Percentiles rank a stretch among this genome's conserved stretches.
Evolutionary conservation across 2,888 invertebrate genomes (phyloP).

Genomic region (Nebria salina): DNA sequence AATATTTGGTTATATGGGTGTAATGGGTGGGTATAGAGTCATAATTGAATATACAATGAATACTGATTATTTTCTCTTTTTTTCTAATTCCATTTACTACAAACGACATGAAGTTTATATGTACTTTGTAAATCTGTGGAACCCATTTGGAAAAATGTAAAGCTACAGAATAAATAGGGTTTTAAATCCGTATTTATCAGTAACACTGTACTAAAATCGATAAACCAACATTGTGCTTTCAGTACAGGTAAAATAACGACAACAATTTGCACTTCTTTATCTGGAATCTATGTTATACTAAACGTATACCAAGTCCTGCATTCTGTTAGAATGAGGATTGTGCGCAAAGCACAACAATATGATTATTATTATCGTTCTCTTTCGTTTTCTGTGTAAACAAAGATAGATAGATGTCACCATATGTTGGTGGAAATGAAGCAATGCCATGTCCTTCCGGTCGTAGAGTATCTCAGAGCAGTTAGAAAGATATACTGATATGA

Average conservation of each 20-base stretch:
- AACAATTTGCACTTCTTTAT: slow-evolving; percentile 1
- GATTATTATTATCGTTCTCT: not conserved
- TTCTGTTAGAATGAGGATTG: not conserved
- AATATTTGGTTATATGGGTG: too few relatives aligned
- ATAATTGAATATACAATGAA: too few relatives aligned
- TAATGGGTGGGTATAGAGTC: too few relatives aligned
- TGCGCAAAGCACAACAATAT: too few relatives aligned
- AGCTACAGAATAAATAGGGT: not conserved
- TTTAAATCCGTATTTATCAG: not conserved
- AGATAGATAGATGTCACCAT: not conserved
- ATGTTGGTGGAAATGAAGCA: slow-evolving; percentile 1
- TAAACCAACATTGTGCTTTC: not conserved
- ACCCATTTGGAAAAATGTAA: not conserved
- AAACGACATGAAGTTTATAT: too few relatives aligned
- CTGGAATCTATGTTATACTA: not conserved
- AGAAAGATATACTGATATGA: slow-evolving; percentile 1
- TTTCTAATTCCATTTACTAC: too few relatives aligned
- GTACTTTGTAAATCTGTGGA: not conserved
- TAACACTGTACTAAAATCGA: not conserved
- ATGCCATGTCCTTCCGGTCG: not conserved
- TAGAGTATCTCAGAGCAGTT: not conserved
- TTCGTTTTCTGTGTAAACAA: not conserved
- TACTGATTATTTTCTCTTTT: too few relatives aligned
- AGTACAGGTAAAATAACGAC: not conserved
- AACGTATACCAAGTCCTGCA: not conserved